phyloP scores from a whole-genome alignment of 2,888 invertebrate genomes.

The Lysandra bellargus region DNA sequence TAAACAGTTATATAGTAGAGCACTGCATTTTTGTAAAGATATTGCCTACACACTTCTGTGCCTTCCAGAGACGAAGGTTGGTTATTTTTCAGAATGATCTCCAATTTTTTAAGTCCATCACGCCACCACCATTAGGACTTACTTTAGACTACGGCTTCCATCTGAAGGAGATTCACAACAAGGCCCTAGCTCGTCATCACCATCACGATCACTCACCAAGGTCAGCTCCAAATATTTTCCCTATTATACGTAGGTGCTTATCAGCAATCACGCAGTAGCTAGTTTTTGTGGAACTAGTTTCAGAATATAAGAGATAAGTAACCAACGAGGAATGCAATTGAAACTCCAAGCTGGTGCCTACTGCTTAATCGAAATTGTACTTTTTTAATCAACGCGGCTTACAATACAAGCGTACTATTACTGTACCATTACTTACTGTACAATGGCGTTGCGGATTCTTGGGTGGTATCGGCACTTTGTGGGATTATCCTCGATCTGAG shows the following conservation, averaged over 20 bases:
- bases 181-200: too few species aligned
- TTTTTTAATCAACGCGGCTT: not conserved
- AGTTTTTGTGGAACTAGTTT: too few species aligned
- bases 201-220: too few species aligned
- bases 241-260: too few species aligned
- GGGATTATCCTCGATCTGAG: constrained; percentile 50
- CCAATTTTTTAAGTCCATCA: not conserved
- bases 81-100: not conserved
- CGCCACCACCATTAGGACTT: too few species aligned
- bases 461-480: constrained; percentile 61
- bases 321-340: not conserved
- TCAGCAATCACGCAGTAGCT: too few species aligned
- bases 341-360: not conserved
- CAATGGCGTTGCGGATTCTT: constrained; percentile 36
- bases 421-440: not conserved
- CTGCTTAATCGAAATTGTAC: not conserved
- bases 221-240: too few species aligned
- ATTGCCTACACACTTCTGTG: too few species aligned
- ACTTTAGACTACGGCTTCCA: too few species aligned
- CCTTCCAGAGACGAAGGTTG: not conserved
- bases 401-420: not conserved
- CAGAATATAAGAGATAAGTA: not conserved
- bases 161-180: too few species aligned
- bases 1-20: not conserved
- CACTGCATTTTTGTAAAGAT: not conserved